Evolutionary conservation across 1,140 invertebrate genomes (phyloP).

Genomic region (Doryteuthis pealeii): DNA sequence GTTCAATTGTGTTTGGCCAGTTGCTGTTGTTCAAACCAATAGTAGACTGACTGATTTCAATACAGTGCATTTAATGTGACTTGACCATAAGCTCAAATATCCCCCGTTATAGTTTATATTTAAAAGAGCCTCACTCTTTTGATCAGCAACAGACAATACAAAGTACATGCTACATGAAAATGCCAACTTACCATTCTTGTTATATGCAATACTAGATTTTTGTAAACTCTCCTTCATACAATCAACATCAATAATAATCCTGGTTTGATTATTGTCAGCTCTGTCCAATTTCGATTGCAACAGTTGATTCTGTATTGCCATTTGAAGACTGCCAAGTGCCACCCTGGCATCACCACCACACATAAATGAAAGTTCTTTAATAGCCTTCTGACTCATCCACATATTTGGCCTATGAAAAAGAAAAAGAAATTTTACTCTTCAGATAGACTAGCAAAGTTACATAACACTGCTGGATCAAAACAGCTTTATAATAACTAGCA

Average conservation of each 20-base stretch:
- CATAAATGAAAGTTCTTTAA: slow-evolving; percentile 73
- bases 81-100: too few species aligned
- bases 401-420: slow-evolving; percentile 21
- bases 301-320: slow-evolving; percentile 67
- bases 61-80: too few species aligned
- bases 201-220: slow-evolving; percentile 75
- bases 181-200: slow-evolving; percentile 65
- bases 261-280: slow-evolving; percentile 15
- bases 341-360: slow-evolving; percentile 81
- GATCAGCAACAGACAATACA: too few species aligned
- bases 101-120: too few species aligned
- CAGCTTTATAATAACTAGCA: too few species aligned
- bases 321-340: slow-evolving; percentile 75
- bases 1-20: too few species aligned
- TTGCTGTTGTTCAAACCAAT: too few species aligned
- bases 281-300: neutral
- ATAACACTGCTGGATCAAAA: too few species aligned
- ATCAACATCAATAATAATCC: slow-evolving; percentile 31
- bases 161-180: too few species aligned
- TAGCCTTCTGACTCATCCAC: slow-evolving; percentile 67
- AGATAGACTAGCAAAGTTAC: too few species aligned
- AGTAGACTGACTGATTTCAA: too few species aligned
- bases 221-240: slow-evolving; percentile 62
- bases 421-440: neutral
- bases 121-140: too few species aligned